Evolutionary conservation across 2,888 invertebrate species (phyloP).

Genomic region (Ellobium chinense): DNA sequence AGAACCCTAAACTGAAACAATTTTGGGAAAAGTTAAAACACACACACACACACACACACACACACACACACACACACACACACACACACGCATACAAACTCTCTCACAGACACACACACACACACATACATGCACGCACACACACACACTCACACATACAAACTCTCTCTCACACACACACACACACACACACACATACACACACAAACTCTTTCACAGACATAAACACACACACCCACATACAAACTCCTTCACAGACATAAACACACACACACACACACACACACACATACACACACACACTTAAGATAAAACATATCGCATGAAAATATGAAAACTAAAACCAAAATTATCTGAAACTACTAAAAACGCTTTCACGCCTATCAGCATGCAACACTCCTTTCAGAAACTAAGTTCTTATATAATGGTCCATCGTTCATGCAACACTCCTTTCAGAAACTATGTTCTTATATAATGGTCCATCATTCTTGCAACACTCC

Average conservation of each 20-base stretch:
- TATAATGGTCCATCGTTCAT: too few species aligned
- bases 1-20: too few species aligned
- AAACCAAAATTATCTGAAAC: too few species aligned
- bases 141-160: background rate
- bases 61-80: background rate
- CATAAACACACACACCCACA: background rate
- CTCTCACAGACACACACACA: conserved; percentile 11
- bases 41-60: background rate
- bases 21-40: background rate
- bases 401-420: too few species aligned
- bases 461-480: too few species aligned
- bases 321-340: background rate
- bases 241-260: background rate
- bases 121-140: conserved; percentile 1
- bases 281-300: background rate
- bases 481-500: too few species aligned
- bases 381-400: too few species aligned
- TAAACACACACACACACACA: too few species aligned
- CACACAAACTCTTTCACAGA: background rate
- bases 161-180: background rate
- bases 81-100: background rate
- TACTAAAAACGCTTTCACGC: too few species aligned
- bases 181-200: background rate
- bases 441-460: too few species aligned
- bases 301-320: too few species aligned